phyloP scores from a whole-genome alignment of 1,140 invertebrate genomes.

The Bilobella aurantiaca region DNA sequence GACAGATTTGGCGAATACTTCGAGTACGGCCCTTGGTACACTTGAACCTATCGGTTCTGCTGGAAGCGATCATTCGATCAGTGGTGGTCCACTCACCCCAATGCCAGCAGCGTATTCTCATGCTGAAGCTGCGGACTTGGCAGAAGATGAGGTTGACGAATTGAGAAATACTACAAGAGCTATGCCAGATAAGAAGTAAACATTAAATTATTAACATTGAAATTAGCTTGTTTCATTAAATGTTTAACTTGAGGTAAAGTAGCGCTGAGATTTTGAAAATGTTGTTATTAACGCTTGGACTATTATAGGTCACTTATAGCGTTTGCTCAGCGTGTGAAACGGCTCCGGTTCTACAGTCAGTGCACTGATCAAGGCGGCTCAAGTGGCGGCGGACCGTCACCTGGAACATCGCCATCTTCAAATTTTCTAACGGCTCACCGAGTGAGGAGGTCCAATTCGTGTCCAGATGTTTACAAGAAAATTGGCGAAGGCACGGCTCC shows the following conservation, averaged over 20 bases:
- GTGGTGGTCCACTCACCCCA: constrained; percentile 27
- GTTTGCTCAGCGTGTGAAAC: constrained; percentile 52
- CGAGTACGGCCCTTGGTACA: too few relatives aligned
- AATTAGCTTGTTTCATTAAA: too few relatives aligned
- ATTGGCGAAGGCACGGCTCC: constrained; percentile 11
- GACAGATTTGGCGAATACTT: too few relatives aligned
- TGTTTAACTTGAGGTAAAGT: too few relatives aligned
- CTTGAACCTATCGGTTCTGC: background rate
- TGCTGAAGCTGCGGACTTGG: too few relatives aligned
- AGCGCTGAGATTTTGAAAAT: too few relatives aligned
- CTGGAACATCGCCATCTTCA: constrained; percentile 22
- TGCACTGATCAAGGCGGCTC: constrained; percentile 37
- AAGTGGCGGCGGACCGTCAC: constrained; percentile 13
- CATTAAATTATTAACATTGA: too few relatives aligned
- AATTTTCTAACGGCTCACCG: background rate
- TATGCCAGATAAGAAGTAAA: constrained; percentile 43
- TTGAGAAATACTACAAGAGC: constrained; percentile 42
- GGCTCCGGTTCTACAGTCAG: constrained; percentile 54
- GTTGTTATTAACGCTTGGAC: background rate
- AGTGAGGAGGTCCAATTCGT: constrained; percentile 49
- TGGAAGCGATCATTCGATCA: background rate
- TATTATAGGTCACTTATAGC: constrained; percentile 42
- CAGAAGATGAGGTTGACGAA: background rate
- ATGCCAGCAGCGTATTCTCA: constrained; percentile 4
- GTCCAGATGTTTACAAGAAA: constrained; percentile 49